Evolutionary conservation across 1,140 invertebrate genomes (phyloP), one percentile per base, ranked within the genome.

Genomic region (Aphidius gifuensis): DNA sequence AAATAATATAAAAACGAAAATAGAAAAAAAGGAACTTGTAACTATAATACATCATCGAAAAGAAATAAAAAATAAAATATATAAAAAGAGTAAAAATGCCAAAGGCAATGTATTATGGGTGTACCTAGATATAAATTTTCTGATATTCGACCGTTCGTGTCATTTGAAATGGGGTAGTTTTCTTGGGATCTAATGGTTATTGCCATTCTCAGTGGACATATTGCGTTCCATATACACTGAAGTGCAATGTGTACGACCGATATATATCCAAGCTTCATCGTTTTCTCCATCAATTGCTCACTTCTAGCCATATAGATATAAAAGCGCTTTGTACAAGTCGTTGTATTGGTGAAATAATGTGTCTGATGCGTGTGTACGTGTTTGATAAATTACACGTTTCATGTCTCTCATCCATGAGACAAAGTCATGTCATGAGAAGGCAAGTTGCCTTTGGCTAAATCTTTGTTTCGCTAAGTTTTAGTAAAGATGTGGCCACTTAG

Each of bases 121-220:
- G 23, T 69, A 71, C 66, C 65, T 7, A 70, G 74, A 78, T 79
- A 83, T 83, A 83, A 83, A 83, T 83, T 83, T 82, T 74, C 81
- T 76, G 80, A 83, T 83, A 84, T 83, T 83, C 82, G 81, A 79
- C 77, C 80, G 82, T 78, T 80, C 79, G 80, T 83, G 83, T 84
- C 83, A 82, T 82, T 79, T 80, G 78, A 79, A 84, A 83, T 83
- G 82, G 83, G 81, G 82, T 81, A 83, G 82, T 83, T 84, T 84
- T 82, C 81, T 82, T 77, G 77, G 76, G 77, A 83, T 82, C 80
- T 84, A 84, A 84, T 84, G 83, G 83, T 84, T 84, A 84, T 84
- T 84, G 82, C 83, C 81, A 83, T 83, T 83, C 82, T 80, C 80
- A 76, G 77, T 80, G 82, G 83, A 84, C 83, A 84, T 84, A 84